Base-by-base conservation (phyloP, 1,140 invertebrate genomes). In the Zaprionus kolodkinae region DNA sequence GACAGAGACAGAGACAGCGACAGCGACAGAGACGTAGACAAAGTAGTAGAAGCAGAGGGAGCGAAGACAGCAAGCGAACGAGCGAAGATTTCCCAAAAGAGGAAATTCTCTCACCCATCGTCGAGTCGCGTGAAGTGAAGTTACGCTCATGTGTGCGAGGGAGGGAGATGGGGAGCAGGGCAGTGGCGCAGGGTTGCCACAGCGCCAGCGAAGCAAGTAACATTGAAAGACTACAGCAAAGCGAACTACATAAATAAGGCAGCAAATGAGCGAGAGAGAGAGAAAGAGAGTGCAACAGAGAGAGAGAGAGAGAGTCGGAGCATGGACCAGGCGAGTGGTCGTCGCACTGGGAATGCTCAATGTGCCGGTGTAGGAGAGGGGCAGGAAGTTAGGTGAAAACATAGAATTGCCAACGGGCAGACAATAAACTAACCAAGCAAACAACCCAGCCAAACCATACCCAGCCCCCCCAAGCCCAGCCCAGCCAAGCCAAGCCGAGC, bases 181-280 rank as follows among this genome's bases (percentile, higher is more conserved):
- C 4, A 21, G 21, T 21, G 21, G 21, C 21, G 27, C 27, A 30
- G 27, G 27, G 27, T 30, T 30, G 27, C 27, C 27, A 30, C 1
- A 12, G 40, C n/a, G 40, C 40, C 40, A 45, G 40, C 40, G n/a
- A 45, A 70, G 40, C 52, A 71, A 62, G 50, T 27, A 72, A 48
- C 69, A 72, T 72, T 67, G 55, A 54, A 50, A 68, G 65, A 69
- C 50, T 69, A 57, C 72, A 50, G 59, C 21, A 40, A 59, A 74
- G 59, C n/a, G 15, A 62, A 63, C 56, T 55, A 69, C 57, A 74
- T 63, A 70, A 74, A 74, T 69, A 74, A 54, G 64, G 25, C 54
- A 60, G 17, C 43, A 54, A 45, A 54, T 36, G 33, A 48, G 25
- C 54, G 38, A 68, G 71, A 68, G 35, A 52, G 54, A 25, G 36